Evolutionary conservation across 2,797 vertebrate species (phyloP).

Genomic region (Parauchenoglanis ngamensis): DNA sequence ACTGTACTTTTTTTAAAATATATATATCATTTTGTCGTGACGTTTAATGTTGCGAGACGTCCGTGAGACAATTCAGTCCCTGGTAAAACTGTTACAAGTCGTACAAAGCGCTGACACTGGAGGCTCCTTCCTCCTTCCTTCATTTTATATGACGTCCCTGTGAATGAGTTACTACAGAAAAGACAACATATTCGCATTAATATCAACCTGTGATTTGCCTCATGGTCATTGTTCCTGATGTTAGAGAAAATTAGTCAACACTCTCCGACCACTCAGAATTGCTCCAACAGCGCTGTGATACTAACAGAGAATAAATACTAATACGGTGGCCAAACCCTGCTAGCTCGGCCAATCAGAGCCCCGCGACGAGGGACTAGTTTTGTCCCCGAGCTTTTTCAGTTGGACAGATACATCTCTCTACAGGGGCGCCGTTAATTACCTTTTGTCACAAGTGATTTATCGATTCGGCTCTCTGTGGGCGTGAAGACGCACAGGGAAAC

Average conservation of each 20-base stretch:
- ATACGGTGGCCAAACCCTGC: background rate
- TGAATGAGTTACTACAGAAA: background rate
- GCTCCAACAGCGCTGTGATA: background rate
- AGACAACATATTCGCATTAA: background rate
- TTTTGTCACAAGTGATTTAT: slow-evolving; percentile 45
- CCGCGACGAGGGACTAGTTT: background rate
- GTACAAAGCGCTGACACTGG: background rate
- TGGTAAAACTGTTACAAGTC: background rate
- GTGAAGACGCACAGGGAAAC: slow-evolving; percentile 11
- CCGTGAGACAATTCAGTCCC: background rate
- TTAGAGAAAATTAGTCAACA: background rate
- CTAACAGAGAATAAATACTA: background rate
- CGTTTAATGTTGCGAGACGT: background rate
- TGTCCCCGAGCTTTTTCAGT: slow-evolving; percentile 19
- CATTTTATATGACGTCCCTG: background rate
- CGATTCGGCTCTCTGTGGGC: slow-evolving; percentile 3
- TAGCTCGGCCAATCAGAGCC: background rate
- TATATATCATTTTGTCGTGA: no score
- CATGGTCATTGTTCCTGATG: background rate
- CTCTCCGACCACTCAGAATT: no score
- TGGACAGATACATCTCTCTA: slow-evolving; percentile 42
- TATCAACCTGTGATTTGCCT: background rate
- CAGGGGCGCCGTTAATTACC: slow-evolving; percentile 38
- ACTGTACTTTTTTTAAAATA: no score
- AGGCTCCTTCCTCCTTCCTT: background rate